A percentile compares a stretch with the other conserved stretches of the same genome.
phyloP scores from a whole-genome alignment of 2,113 vertebrate genomes.

The Actinemys pallida region DNA sequence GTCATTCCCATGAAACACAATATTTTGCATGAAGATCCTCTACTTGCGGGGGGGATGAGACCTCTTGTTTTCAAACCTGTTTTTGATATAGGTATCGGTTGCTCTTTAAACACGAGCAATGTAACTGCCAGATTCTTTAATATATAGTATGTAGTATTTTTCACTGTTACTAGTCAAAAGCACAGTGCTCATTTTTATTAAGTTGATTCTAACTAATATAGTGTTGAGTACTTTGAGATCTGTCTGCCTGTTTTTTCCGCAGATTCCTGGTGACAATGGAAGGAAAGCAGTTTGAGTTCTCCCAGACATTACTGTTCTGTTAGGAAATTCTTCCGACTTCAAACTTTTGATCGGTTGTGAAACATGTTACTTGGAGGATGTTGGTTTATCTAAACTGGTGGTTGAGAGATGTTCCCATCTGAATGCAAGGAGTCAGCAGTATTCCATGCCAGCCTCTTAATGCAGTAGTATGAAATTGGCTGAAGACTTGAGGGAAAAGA shows the following conservation, averaged over 20 bases:
- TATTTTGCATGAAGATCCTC: conserved; percentile 10
- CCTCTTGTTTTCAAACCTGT: not conserved
- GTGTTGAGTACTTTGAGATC: conserved; percentile 2
- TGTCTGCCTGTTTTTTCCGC: not conserved
- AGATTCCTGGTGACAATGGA: conserved; percentile 12
- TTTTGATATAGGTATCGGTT: not conserved
- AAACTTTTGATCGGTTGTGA: conserved; percentile 20
- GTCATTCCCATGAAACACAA: not conserved
- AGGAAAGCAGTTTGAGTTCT: conserved; percentile 26
- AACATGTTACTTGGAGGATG: not conserved
- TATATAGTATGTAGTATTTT: not conserved
- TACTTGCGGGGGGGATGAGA: not conserved
- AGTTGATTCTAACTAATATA: conserved; percentile 1
- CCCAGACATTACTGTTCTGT: conserved; percentile 28
- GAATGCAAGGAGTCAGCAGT: not conserved
- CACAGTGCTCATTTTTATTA: not conserved
- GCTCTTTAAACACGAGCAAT: not conserved
- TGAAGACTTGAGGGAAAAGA: not conserved
- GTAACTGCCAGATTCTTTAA: not conserved
- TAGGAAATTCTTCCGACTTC: conserved; percentile 16
- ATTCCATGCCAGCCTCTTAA: not conserved
- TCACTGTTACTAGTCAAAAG: conserved; percentile 10
- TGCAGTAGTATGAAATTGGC: conserved; percentile 38
- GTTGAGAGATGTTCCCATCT: not conserved
- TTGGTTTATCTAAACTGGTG: not conserved